Evolutionary conservation across 2,113 vertebrate species (phyloP), one percentile per base, ranked within the genome.

Genomic region (Cinclus cinclus): DNA sequence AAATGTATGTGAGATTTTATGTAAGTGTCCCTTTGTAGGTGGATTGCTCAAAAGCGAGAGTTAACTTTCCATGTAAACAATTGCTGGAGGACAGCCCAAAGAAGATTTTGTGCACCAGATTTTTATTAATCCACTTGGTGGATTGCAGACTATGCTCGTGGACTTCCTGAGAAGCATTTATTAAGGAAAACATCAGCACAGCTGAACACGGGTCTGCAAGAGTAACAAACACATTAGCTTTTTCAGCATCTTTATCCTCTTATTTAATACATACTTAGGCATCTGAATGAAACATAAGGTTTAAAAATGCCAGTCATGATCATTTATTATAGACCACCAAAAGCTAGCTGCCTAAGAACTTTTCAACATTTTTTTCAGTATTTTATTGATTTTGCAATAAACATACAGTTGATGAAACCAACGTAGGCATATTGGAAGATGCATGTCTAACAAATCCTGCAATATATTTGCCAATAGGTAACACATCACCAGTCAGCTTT

Each of bases 351-450:
- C 19, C 69, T 92, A 75, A 89, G 37, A 42, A 53, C 31, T 95
- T 92, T 76, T 80, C n/a, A 91, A 78, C 30, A 55, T 17, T 37
- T 77, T 73, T 92, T 94, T 78, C 39, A 77, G 50, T 75, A 53
- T 65, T 2, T 1, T 65, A 90, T 90, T 90, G 87, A 96, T 94
- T 97, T 96, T 78, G 24, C 52, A 88, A 59, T 96, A 88, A 63
- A 64, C 20, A 82, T 50, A 31, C 10, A 41, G 35, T 50, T 84
- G 87, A 89, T 41, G 41, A 50, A 89, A 59, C 41, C 27, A 91
- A 53, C 10, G 10, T 16, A 85, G 19, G 56, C 35, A 21, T 60
- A 68, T 27, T 79, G 33, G 77, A 87, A 92, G 77, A 84, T 6
- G 6, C 60, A 37, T 37, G 56, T 75, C 74, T 87, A 73, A 86